Base-by-base conservation (phyloP, 2,797 vertebrate genomes). In the Pseudochirops cupreus region DNA sequence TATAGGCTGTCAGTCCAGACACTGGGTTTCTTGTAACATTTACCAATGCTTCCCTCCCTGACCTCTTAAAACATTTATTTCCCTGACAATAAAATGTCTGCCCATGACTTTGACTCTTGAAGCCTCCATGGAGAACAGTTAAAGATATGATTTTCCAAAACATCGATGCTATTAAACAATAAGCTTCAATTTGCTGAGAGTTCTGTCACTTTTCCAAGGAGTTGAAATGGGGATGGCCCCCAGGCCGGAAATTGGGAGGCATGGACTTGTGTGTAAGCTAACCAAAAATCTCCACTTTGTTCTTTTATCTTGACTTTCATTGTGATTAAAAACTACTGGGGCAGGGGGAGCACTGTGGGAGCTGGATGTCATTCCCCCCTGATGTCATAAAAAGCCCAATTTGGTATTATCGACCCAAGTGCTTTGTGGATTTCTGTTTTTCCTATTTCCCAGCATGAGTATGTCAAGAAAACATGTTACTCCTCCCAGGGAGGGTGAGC, bases 61-160 rank as follows among this genome's bases (percentile, higher is more conserved):
- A 91, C 90, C 54, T 91, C 52, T 91, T 55, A 91, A 91, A 91
- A 87, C 74, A 50, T 50, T 87, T 91, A 91, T 91, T 55, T 91
- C 90, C 90, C 28, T 91, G 31, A 91, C 90, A 91, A 91, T 91
- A 91, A 91, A 91, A 91, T 53, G 28, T 91, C 54, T 31, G 54
- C 33, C 50, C 54, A 53, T 91, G 26, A 53, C 53, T 90, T 90
- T 90, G 29, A 52, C 52, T 90, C 33, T 91, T 55, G 31, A 29
- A 31, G 90, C 18, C 52, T 91, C 90, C 90, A 91, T 55, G 31
- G 90, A 91, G 90, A 91, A 91, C 13, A 55, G 53, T 91, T 33
- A 91, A 31, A 46, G 28, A 91, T 91, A 31, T 91, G 54, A 31
- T 91, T 91, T 91, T 29, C 90, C 52, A 53, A 91, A 91, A 91